phyloP scores from a whole-genome alignment of 1,140 invertebrate genomes.

The Ceratoteleas bidentatus region DNA sequence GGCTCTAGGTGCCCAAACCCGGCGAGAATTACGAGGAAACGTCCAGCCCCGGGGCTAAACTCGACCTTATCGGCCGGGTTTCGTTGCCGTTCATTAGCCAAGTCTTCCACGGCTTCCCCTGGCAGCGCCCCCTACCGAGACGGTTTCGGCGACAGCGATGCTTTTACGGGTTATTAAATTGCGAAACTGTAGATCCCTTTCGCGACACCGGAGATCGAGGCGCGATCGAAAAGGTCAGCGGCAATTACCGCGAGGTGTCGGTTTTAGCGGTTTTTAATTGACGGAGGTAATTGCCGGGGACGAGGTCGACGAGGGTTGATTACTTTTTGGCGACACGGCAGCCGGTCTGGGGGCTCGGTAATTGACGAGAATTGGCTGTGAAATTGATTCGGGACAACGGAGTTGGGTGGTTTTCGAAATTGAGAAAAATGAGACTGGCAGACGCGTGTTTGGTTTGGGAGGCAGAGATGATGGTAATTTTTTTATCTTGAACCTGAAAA shows the following conservation, averaged over 20 bases:
- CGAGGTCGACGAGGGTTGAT: not conserved
- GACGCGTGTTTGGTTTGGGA: too few species aligned
- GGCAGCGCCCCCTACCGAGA: not conserved
- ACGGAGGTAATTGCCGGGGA: not conserved
- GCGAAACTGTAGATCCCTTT: conserved; percentile 55
- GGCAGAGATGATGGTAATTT: too few species aligned
- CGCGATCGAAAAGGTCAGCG: conserved; percentile 40
- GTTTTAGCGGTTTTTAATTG: conserved; percentile 32
- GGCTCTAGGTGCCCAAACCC: conserved; percentile 20
- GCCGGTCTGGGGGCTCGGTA: too few species aligned
- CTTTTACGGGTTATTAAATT: conserved; percentile 59
- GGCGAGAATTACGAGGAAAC: conserved; percentile 59
- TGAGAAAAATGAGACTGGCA: too few species aligned
- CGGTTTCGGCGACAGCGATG: conserved; percentile 42
- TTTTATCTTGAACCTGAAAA: too few species aligned
- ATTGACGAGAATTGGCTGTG: too few species aligned
- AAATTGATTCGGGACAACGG: too few species aligned
- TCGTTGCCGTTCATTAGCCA: conserved; percentile 41
- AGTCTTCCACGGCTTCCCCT: not conserved
- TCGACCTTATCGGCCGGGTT: conserved; percentile 48
- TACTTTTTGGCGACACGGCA: too few species aligned
- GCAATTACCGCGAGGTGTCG: conserved; percentile 18
- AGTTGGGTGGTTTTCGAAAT: too few species aligned
- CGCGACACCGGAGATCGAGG: conserved; percentile 13
- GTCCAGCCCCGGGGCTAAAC: conserved; percentile 44